A percentile compares a stretch with the other conserved stretches of the same genome.
phyloP scores from a whole-genome alignment of 2,888 invertebrate species.

The Electrophaes corylata region DNA sequence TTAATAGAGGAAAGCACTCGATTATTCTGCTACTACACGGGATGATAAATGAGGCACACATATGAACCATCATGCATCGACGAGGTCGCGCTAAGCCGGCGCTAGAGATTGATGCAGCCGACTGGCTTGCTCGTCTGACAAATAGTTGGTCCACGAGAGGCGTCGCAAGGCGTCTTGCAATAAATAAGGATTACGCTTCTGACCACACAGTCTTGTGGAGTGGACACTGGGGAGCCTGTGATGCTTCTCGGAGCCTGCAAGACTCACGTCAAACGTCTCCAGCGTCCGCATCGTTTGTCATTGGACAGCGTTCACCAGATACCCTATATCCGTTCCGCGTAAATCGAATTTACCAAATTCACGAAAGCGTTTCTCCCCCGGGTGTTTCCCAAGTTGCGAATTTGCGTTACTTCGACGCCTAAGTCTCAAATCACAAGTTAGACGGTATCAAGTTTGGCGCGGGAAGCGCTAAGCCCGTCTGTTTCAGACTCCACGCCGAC shows the following conservation, averaged over 20 bases:
- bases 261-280: conserved; percentile 64
- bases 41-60: conserved; percentile 51
- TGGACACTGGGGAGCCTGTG: conserved; percentile 65
- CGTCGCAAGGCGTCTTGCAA: conserved; percentile 80
- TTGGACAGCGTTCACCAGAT: conserved; percentile 47
- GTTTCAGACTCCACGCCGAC: conserved; percentile 64
- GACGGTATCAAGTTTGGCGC: conserved; percentile 73
- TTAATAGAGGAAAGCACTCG: conserved; percentile 55
- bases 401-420: conserved; percentile 78
- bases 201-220: conserved; percentile 78
- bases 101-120: conserved; percentile 73
- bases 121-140: conserved; percentile 64
- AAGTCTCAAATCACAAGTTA: conserved; percentile 77
- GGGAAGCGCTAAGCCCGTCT: conserved; percentile 74
- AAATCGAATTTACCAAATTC: conserved; percentile 56
- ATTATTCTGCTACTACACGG: conserved; percentile 51
- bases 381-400: conserved; percentile 62
- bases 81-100: conserved; percentile 61
- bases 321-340: conserved; percentile 39
- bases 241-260: conserved; percentile 55
- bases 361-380: conserved; percentile 46
- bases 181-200: conserved; percentile 82
- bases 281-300: conserved; percentile 59
- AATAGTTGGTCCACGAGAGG: conserved; percentile 77
- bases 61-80: conserved; percentile 53